Base-by-base conservation (phyloP, 2,888 invertebrate genomes). In the Toxonevra muliebris region DNA sequence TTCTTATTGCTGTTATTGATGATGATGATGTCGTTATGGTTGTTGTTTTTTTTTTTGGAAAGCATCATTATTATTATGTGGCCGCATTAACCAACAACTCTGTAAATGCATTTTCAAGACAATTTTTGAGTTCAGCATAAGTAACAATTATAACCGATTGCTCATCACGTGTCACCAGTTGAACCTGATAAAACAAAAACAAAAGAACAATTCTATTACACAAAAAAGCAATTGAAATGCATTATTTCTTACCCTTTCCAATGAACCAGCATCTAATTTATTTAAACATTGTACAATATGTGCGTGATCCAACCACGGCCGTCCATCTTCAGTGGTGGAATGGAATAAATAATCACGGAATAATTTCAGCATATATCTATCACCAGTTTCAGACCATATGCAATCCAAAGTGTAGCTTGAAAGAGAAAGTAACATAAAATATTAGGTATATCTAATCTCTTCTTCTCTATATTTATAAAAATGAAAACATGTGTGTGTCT, bases 291-390 rank as follows among this genome's bases (percentile, higher is more conserved):
- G 92, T 59, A 96, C 91, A 74, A 99, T 90, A 82, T 99, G 98
- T 63, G 97, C 94, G 89, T 97, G 92, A 87, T 99, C 98, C 70
- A 98, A 85, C 96, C 97, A 98, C 1, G 99, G 97, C 73, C 92
- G 89, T 9, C 97, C 97, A 79, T 97, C 96, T 71, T 93, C 92
- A 15, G 93, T 91, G 72, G 97, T 95, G 85, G 97, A 94, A 87
- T 99, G 98, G 87, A 99, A 98, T 79, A 98, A 88, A 85, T 96
- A 97, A 87, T 99, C 98, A 71, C 98, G 90, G 88, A 98, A 99
- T 82, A 99, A 87, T 87, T 98, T 98, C 86, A 99, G 87, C 93
- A 99, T 94, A 87, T 98, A 99, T 64, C 98, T 91, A 87, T 98
- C 97, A 19, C 98, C 98, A 20, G 98, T 98, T 87, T 99, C 99